Conservation (phyloP, 53 echinoderm and acorn worm species). For the Henricia sp. region DNA sequence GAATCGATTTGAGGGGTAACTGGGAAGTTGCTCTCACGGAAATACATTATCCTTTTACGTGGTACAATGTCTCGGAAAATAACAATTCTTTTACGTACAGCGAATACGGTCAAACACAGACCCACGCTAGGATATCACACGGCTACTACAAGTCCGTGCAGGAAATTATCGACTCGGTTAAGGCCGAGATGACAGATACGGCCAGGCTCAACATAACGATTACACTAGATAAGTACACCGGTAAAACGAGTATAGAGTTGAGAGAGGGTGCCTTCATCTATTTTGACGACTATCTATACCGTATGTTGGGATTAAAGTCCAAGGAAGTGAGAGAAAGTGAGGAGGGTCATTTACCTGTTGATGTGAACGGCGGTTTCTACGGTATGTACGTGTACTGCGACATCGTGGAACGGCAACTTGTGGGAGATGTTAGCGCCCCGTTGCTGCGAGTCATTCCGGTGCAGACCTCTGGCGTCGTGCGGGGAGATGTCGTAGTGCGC, state of each 20-base stretch:
- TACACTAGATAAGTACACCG: slow-evolving; percentile 12
- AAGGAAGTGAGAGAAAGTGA: background rate
- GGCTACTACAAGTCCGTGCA: slow-evolving; percentile 1
- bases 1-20: slow-evolving; percentile 28
- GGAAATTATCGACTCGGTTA: background rate
- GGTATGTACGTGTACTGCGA: slow-evolving; percentile 68
- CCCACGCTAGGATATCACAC: background rate
- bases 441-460: slow-evolving; percentile 60
- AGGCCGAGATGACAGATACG: background rate
- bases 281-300: background rate
- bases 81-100: slow-evolving; percentile 27
- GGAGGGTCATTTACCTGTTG: background rate
- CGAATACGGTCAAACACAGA: background rate
- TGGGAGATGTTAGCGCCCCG: slow-evolving; percentile 71
- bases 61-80: slow-evolving; percentile 20
- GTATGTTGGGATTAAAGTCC: slow-evolving; percentile 13
- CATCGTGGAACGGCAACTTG: slow-evolving; percentile 53
- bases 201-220: background rate
- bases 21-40: slow-evolving; percentile 67
- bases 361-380: slow-evolving; percentile 15
- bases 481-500: slow-evolving; percentile 30
- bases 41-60: slow-evolving; percentile 34
- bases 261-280: background rate
- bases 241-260: background rate
- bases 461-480: background rate